phyloP scores from a whole-genome alignment of 2,888 invertebrate genomes.

The Drosophila stalkeri region DNA sequence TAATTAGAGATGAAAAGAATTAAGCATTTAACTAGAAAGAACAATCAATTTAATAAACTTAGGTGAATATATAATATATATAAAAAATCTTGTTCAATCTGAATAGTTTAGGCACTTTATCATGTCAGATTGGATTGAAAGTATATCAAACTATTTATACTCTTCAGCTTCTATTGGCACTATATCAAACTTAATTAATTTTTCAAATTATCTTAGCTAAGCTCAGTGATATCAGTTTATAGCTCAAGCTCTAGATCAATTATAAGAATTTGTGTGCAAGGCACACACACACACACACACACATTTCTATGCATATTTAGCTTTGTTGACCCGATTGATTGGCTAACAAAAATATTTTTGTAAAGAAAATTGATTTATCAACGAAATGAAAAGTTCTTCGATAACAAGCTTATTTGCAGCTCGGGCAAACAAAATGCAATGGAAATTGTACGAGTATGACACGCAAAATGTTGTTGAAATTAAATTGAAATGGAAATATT shows the following conservation, averaged over 20 bases:
- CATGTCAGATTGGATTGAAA: not conserved
- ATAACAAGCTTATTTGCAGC: slow-evolving; percentile 19
- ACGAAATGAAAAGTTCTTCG: slow-evolving; percentile 5
- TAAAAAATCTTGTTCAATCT: not conserved
- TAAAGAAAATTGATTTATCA: slow-evolving; percentile 15
- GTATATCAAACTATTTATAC: not conserved
- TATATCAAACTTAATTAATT: too few relatives aligned
- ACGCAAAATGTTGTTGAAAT: slow-evolving; percentile 10
- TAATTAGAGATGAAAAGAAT: not conserved
- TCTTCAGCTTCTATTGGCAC: not conserved
- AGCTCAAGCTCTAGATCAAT: not conserved
- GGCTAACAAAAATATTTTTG: slow-evolving; percentile 1
- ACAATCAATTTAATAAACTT: not conserved
- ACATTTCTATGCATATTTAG: not conserved
- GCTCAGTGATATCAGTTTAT: not conserved
- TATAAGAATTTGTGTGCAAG: slow-evolving; percentile 1
- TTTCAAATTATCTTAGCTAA: not conserved
- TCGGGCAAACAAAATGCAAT: slow-evolving; percentile 8
- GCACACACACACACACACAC: not conserved
- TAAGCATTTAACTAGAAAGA: not conserved
- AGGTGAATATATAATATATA: too few relatives aligned
- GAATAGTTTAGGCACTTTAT: not conserved
- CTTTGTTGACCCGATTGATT: slow-evolving; percentile 14
- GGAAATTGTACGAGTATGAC: not conserved
- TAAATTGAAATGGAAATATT: slow-evolving; percentile 11